A percentile compares a stretch with the other conserved stretches of the same genome.
Evolutionary conservation across 2,113 vertebrate genomes (phyloP).

Genomic region (Delphinus delphis): DNA sequence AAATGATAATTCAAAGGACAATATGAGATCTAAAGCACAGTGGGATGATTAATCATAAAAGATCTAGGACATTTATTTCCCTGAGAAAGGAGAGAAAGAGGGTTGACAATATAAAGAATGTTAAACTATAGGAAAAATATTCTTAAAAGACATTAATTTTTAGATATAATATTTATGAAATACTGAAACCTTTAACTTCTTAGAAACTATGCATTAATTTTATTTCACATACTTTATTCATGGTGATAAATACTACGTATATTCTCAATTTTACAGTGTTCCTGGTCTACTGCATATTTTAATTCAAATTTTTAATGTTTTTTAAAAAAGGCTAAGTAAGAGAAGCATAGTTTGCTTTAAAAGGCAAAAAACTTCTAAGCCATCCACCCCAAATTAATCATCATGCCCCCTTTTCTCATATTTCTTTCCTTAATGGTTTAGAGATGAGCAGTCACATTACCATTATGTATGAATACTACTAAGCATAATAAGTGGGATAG

Average conservation of each 20-base stretch:
- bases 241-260: conserved; percentile 72
- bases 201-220: conserved; percentile 44
- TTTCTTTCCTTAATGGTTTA: conserved; percentile 79
- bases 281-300: conserved; percentile 75
- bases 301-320: conserved; percentile 72
- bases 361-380: conserved; percentile 65
- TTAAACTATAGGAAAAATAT: background rate
- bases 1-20: conserved; percentile 29
- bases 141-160: conserved; percentile 55
- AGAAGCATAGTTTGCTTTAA: conserved; percentile 76
- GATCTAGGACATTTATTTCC: background rate
- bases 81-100: background rate
- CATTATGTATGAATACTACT: conserved; percentile 79
- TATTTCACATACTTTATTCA: conserved; percentile 59
- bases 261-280: conserved; percentile 68
- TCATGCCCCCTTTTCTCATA: conserved; percentile 70
- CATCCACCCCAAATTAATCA: conserved; percentile 76
- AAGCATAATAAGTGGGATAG: conserved; percentile 79
- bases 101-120: background rate
- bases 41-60: background rate
- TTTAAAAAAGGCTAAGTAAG: conserved; percentile 70
- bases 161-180: conserved; percentile 2
- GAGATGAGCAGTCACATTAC: conserved; percentile 78
- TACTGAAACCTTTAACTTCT: conserved; percentile 40
- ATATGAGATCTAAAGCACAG: conserved; percentile 3